phyloP scores from a whole-genome alignment of 1,140 invertebrate species.

The Sesamia nonagrioides region DNA sequence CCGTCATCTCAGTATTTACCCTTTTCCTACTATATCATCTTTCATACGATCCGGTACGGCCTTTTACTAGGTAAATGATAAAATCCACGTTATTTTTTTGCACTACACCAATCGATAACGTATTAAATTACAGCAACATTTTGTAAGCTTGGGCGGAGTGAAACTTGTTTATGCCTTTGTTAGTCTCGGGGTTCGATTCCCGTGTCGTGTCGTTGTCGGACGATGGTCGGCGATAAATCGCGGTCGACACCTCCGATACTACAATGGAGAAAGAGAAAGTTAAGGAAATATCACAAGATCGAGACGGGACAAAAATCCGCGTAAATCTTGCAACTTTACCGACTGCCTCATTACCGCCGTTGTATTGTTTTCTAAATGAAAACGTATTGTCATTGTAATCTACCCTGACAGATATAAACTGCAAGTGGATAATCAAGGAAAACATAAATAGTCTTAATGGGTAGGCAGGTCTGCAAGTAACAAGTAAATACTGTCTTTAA shows the following conservation, averaged over 20 bases:
- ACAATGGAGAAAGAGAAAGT: slow-evolving; percentile 81
- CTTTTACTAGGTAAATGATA: slow-evolving; percentile 16
- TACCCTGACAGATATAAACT: slow-evolving; percentile 33
- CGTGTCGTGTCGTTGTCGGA: slow-evolving; percentile 68
- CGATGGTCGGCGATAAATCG: slow-evolving; percentile 78
- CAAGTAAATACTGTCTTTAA: slow-evolving; percentile 23
- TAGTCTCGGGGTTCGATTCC: slow-evolving; percentile 73
- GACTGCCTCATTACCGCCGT: slow-evolving; percentile 36
- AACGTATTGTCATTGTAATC: slow-evolving; percentile 41
- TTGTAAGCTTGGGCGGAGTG: slow-evolving; percentile 48
- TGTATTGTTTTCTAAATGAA: slow-evolving; percentile 49
- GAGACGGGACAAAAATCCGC: slow-evolving; percentile 61
- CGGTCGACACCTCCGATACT: slow-evolving; percentile 72
- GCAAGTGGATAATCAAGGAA: slow-evolving; percentile 38
- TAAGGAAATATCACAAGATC: slow-evolving; percentile 71
- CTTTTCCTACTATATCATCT: neutral
- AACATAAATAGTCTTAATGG: slow-evolving; percentile 23
- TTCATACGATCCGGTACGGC: neutral
- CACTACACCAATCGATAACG: slow-evolving; percentile 22
- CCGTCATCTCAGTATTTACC: too few relatives aligned
- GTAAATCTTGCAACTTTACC: slow-evolving; percentile 47
- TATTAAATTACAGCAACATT: slow-evolving; percentile 48
- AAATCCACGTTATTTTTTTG: slow-evolving; percentile 22
- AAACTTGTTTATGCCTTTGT: slow-evolving; percentile 64
- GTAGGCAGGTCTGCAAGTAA: slow-evolving; percentile 17